These are phyloP conservation scores for Xanthia togata DNA, from an alignment of 2,888 invertebrate species.

Conservation along the genomic window DNA sequence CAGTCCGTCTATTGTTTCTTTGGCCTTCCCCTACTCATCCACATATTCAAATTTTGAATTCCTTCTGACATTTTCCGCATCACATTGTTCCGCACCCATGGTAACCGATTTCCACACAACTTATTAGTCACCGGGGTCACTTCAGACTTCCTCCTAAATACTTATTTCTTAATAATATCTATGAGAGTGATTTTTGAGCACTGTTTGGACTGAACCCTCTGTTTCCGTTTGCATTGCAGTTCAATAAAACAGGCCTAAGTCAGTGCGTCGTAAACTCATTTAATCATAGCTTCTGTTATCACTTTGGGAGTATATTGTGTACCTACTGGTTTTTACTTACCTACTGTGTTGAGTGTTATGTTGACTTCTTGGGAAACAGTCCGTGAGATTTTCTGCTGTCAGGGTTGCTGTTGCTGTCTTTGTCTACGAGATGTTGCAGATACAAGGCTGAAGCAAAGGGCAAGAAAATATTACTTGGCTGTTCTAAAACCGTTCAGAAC, in stretches of 20 bases:
- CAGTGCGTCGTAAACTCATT: slow-evolving; percentile 54
- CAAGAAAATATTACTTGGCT: neutral
- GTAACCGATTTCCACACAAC: no score
- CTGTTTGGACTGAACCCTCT: slow-evolving; percentile 19
- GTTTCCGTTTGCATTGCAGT: neutral
- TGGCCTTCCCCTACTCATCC: no score
- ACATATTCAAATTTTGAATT: no score
- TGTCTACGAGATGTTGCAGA: neutral
- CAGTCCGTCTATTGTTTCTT: no score
- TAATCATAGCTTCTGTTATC: slow-evolving; percentile 54
- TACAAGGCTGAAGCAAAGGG: neutral
- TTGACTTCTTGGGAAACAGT: neutral
- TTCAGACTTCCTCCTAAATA: neutral
- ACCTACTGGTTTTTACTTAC: neutral
- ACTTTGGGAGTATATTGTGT: slow-evolving; percentile 25
- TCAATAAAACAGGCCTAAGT: slow-evolving; percentile 46
- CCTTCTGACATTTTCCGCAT: neutral
- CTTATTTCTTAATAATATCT: neutral
- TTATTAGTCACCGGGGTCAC: neutral
- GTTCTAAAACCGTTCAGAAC: no score
- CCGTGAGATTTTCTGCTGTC: neutral
- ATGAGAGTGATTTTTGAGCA: neutral
- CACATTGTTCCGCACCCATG: no score
- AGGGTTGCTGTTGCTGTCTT: no score
- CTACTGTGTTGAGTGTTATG: neutral